These are phyloP conservation scores for Chrysolina haemoptera DNA, from an alignment of 2,888 invertebrate genomes.

Conservation along the genomic window DNA sequence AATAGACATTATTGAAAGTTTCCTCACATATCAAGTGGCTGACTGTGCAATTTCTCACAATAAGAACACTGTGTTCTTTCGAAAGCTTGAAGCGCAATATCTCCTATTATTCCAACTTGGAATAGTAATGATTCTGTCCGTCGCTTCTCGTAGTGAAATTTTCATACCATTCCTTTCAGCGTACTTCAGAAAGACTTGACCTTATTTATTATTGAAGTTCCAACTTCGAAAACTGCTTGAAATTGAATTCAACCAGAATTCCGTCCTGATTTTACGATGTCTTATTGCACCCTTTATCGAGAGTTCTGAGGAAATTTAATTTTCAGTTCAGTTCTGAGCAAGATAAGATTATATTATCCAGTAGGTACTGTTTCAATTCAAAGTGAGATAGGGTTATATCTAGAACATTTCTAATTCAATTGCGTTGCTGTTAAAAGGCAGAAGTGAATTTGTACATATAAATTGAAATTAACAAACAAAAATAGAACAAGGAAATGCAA, in stretches of 20 bases:
- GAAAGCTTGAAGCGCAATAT: background rate
- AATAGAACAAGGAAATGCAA: background rate
- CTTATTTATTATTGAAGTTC: background rate
- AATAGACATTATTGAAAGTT: too few species aligned
- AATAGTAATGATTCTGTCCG: background rate
- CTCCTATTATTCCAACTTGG: background rate
- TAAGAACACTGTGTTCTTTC: background rate
- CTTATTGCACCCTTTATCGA: constrained; percentile 8
- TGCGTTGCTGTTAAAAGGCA: background rate
- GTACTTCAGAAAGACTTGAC: background rate
- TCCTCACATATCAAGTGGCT: too few species aligned
- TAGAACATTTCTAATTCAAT: background rate
- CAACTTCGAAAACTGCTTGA: constrained; percentile 11
- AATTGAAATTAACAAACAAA: background rate
- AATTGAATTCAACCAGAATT: constrained; percentile 1
- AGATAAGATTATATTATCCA: too few species aligned
- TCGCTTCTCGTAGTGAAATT: background rate
- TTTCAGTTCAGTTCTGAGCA: background rate
- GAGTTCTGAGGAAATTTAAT: background rate
- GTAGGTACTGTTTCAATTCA: too few species aligned
- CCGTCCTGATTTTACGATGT: constrained; percentile 2
- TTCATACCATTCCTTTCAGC: background rate
- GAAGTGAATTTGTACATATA: background rate
- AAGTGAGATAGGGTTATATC: constrained; percentile 1
- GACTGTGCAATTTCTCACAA: too few species aligned